Conservation (phyloP, 1,140 invertebrate genomes). For the Diprion similis region DNA sequence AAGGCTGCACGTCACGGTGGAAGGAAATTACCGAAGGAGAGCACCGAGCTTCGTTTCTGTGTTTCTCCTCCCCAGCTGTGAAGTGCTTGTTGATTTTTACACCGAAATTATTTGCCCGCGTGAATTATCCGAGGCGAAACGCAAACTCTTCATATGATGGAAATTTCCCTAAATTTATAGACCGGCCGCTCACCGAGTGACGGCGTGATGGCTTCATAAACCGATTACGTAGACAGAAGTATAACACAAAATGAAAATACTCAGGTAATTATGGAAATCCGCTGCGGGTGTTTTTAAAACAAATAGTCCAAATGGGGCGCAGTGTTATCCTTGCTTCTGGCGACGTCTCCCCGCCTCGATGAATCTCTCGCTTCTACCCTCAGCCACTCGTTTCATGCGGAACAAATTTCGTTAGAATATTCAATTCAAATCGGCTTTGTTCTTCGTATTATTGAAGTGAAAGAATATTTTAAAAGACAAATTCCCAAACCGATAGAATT, state of each 20-base stretch:
- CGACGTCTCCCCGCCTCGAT: background rate
- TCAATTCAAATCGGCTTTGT: no score
- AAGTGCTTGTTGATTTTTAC: background rate
- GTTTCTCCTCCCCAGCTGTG: no score
- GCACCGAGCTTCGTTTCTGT: no score
- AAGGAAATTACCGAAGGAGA: background rate
- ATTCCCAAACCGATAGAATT: no score
- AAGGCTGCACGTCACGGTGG: background rate
- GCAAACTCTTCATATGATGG: background rate
- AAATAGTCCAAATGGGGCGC: background rate
- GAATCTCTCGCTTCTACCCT: background rate
- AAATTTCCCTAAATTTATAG: background rate
- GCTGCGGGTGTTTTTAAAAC: background rate
- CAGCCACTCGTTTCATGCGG: background rate
- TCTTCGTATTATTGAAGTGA: no score
- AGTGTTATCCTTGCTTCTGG: background rate
- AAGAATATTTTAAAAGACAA: no score
- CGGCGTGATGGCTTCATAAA: background rate
- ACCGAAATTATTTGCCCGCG: background rate
- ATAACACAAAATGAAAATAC: constrained; percentile 5
- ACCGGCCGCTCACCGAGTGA: background rate
- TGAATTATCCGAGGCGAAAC: background rate
- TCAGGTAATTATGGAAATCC: background rate
- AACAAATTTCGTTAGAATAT: no score
- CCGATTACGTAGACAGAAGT: background rate